Evolutionary conservation across 2,113 vertebrate genomes (phyloP).

Genomic region (Gallinago media): DNA sequence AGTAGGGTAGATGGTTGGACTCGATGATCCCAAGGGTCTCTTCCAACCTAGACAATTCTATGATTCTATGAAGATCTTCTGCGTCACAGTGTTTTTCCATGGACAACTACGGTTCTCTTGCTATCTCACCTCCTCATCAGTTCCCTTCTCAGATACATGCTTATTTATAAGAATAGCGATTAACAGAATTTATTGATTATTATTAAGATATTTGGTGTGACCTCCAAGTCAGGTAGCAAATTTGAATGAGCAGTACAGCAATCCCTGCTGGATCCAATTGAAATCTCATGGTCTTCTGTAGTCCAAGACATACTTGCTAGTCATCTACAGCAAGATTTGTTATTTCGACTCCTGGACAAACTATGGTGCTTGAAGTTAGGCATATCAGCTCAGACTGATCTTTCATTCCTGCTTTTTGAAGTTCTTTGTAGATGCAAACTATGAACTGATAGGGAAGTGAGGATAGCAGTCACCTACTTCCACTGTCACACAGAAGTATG

Average conservation of each 20-base stretch:
- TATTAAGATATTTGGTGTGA: not conserved
- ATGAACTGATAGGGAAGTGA: not conserved
- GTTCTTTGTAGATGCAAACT: not conserved
- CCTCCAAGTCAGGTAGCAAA: not conserved
- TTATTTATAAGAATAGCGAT: not conserved
- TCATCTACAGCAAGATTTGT: not conserved
- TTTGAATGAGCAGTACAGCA: not conserved
- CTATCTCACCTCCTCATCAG: not conserved
- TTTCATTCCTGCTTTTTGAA: not conserved
- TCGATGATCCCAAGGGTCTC: no score
- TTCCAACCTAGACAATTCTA: no score
- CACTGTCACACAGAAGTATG: not conserved
- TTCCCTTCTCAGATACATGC: not conserved
- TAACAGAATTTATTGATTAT: not conserved
- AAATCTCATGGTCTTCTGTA: not conserved
- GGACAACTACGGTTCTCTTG: not conserved
- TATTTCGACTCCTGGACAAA: not conserved
- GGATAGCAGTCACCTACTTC: not conserved
- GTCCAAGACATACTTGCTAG: not conserved
- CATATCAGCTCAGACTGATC: not conserved
- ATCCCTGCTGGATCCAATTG: not conserved
- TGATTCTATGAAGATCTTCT: not conserved
- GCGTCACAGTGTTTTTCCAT: not conserved
- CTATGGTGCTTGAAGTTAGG: not conserved
- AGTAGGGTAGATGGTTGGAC: no score